Evolutionary conservation across 2,113 vertebrate species (phyloP).

Genomic region (Aldabrachelys gigantea): DNA sequence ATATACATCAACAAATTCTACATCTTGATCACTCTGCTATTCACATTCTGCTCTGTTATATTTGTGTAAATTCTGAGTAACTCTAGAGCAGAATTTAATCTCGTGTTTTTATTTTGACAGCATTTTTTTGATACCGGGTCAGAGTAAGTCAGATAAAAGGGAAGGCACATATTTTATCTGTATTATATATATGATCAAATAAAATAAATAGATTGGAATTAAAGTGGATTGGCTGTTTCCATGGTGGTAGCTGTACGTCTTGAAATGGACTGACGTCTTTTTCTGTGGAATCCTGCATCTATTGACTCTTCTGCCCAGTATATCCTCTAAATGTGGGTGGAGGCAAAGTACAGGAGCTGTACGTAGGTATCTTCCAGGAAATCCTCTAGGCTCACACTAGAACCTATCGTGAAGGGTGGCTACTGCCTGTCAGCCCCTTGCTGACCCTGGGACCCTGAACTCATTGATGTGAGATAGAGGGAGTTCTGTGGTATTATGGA

Average conservation of each 20-base stretch:
- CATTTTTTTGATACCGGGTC: background rate
- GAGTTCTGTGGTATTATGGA: background rate
- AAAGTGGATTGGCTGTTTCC: background rate
- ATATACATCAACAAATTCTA: background rate
- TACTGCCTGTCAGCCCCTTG: background rate
- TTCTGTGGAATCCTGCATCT: background rate
- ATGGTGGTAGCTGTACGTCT: rapidly evolving
- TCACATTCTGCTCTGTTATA: background rate
- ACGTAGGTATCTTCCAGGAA: background rate
- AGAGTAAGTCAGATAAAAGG: background rate
- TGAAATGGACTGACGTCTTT: rapidly evolving
- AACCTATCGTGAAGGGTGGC: background rate
- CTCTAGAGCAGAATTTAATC: background rate
- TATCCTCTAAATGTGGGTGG: background rate
- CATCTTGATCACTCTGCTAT: background rate
- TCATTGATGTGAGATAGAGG: background rate
- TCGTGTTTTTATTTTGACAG: background rate
- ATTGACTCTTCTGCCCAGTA: background rate
- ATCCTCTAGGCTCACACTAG: background rate
- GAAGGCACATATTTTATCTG: background rate
- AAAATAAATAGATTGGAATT: background rate
- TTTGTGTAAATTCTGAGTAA: background rate
- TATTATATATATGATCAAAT: background rate
- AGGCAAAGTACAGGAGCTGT: background rate
- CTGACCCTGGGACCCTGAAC: background rate